Conservation (phyloP, 1,140 invertebrate genomes). For the Andrena cerasifolii region DNA sequence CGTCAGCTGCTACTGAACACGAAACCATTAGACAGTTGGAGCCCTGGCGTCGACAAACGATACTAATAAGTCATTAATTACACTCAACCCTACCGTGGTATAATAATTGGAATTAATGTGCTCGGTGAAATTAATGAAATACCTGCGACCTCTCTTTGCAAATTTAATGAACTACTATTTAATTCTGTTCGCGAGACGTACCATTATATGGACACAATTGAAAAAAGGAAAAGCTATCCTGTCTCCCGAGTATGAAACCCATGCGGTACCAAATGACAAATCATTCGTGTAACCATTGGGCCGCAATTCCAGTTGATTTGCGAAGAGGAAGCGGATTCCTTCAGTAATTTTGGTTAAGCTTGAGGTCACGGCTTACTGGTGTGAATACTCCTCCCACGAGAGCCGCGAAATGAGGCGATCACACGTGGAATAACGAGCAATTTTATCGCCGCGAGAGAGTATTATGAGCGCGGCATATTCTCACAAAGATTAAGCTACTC, state of each 20-base stretch:
- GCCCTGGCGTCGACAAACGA: conserved; percentile 54
- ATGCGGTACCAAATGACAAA: too few species aligned
- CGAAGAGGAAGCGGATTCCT: too few species aligned
- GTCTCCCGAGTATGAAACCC: too few species aligned
- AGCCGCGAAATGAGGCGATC: conserved; percentile 42
- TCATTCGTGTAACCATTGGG: too few species aligned
- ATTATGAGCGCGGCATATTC: conserved; percentile 58
- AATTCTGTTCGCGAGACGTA: not conserved
- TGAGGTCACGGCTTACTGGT: conserved; percentile 22
- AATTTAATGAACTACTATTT: conserved; percentile 31
- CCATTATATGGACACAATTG: not conserved
- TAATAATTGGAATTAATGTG: conserved; percentile 60
- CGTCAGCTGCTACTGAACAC: conserved; percentile 9
- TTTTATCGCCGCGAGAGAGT: conserved; percentile 59
- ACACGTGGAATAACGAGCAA: conserved; percentile 56
- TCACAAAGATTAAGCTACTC: conserved; percentile 56
- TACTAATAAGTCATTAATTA: conserved; percentile 48
- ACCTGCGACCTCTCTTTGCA: not conserved
- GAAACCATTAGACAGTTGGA: conserved; percentile 33
- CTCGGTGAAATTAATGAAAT: conserved; percentile 21
- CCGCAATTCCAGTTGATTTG: too few species aligned
- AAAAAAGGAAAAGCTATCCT: not conserved
- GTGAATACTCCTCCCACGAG: conserved; percentile 43
- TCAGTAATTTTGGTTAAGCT: conserved; percentile 41
- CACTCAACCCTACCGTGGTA: conserved; percentile 18